Percentiles rank a stretch among this genome's conserved stretches.
Evolutionary conservation across 2,797 vertebrate genomes (phyloP).

Genomic region (Sternarchorhynchus goeldii): DNA sequence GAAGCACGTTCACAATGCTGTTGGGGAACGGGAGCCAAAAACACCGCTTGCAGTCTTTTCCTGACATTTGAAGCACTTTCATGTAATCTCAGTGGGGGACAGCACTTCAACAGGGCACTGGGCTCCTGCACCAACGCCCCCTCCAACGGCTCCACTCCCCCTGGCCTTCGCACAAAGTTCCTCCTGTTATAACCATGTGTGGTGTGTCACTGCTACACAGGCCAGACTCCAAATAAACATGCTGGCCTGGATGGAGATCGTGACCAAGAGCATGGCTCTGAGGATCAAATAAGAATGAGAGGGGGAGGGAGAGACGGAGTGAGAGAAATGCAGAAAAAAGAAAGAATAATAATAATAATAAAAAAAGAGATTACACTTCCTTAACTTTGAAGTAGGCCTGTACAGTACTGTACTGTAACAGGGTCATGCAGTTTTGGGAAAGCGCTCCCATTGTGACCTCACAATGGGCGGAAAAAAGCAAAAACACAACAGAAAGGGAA

Average conservation of each 20-base stretch:
- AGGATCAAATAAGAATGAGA: conserved; percentile 8
- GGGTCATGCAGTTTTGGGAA: conserved; percentile 19
- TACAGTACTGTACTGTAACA: conserved; percentile 12
- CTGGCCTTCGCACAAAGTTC: conserved; percentile 25
- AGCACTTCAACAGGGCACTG: conserved; percentile 67
- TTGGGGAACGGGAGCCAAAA: conserved; percentile 67
- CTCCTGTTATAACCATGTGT: conserved; percentile 43
- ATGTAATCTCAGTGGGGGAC: conserved; percentile 66
- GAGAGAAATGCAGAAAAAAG: conserved; percentile 36
- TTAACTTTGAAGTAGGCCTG: background rate
- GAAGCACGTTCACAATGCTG: conserved; percentile 55
- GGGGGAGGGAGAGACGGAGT: conserved; percentile 38
- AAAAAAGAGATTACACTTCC: background rate
- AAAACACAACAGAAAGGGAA: conserved; percentile 19
- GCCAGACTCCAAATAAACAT: conserved; percentile 54
- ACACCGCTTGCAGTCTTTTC: conserved; percentile 62
- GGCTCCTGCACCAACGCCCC: conserved; percentile 25
- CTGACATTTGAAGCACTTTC: conserved; percentile 71
- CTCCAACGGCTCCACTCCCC: conserved; percentile 35
- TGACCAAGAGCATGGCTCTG: conserved; percentile 13
- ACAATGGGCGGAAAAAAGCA: conserved; percentile 50
- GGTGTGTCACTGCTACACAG: conserved; percentile 50
- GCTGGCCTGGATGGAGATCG: conserved; percentile 32
- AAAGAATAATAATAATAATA: conserved; percentile 22
- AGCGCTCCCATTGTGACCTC: conserved; percentile 3